A percentile compares a stretch with the other conserved stretches of the same genome.
These are phyloP conservation scores for Paratilapia polleni DNA, from an alignment of 2,113 vertebrate genomes.

Conservation along the genomic window DNA sequence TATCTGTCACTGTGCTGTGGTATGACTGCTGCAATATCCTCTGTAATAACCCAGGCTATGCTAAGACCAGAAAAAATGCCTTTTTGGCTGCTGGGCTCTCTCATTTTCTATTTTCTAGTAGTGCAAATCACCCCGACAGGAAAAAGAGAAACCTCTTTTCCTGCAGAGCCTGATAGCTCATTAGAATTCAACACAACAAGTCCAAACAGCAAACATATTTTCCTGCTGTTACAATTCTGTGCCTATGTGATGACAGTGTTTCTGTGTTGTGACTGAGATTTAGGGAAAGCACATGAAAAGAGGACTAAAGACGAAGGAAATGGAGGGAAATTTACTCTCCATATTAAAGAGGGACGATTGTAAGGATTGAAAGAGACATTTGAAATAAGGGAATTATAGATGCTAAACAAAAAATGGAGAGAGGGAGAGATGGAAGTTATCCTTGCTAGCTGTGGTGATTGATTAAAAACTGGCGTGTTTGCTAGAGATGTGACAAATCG, in stretches of 20 bases:
- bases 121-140: constrained; percentile 73
- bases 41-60: constrained; percentile 64
- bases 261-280: constrained; percentile 65
- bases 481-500: constrained; percentile 10
- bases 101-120: constrained; percentile 67
- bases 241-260: constrained; percentile 68
- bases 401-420: not conserved
- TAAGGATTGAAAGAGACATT: constrained; percentile 20
- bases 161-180: constrained; percentile 71
- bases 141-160: constrained; percentile 57
- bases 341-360: constrained; percentile 37
- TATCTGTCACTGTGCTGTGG: constrained; percentile 49
- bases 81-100: constrained; percentile 64
- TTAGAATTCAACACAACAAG: constrained; percentile 76
- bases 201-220: constrained; percentile 79
- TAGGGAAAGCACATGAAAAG: constrained; percentile 52
- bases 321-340: constrained; percentile 21
- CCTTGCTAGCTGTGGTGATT: constrained; percentile 10
- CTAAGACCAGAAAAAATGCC: constrained; percentile 69
- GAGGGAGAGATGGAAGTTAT: not conserved
- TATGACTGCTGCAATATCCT: constrained; percentile 66
- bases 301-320: constrained; percentile 18
- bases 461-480: constrained; percentile 40
- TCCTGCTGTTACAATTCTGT: constrained; percentile 69
- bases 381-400: constrained; percentile 17